Conservation (phyloP, 2,888 invertebrate genomes). For the Liposcelis brunnea region DNA sequence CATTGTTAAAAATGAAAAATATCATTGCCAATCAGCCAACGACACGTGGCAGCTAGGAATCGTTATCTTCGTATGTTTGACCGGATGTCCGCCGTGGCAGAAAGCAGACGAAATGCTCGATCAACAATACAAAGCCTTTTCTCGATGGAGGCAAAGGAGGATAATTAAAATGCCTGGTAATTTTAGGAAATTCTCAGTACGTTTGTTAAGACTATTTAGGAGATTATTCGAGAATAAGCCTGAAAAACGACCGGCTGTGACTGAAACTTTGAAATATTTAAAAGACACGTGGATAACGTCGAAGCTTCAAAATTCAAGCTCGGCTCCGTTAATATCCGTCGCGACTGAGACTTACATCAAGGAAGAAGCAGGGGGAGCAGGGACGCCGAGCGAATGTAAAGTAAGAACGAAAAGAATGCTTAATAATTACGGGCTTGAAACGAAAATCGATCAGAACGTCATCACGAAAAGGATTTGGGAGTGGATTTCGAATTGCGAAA, state of each 20-base stretch:
- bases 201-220: conserved; percentile 49
- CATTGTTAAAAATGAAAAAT: conserved; percentile 40
- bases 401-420: conserved; percentile 33
- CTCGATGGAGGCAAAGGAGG: conserved; percentile 45
- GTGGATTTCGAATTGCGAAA: conserved; percentile 43
- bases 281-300: conserved; percentile 38
- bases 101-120: conserved; percentile 56
- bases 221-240: conserved; percentile 50
- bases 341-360: conserved; percentile 22
- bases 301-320: conserved; percentile 27
- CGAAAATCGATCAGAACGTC: conserved; percentile 41
- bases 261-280: conserved; percentile 39
- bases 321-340: conserved; percentile 30
- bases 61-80: conserved; percentile 45
- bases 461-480: conserved; percentile 44
- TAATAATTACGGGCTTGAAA: conserved; percentile 43
- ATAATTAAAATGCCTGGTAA: conserved; percentile 39
- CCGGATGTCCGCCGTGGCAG: conserved; percentile 47
- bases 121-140: conserved; percentile 42
- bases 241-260: conserved; percentile 41
- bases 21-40: conserved; percentile 44
- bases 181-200: conserved; percentile 45
- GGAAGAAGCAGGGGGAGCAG: conserved; percentile 17
- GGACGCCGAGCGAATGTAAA: conserved; percentile 32
- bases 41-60: conserved; percentile 69